A percentile compares a stretch with the other conserved stretches of the same genome.
Evolutionary conservation across 2,888 invertebrate genomes (phyloP).

Genomic region (Synanthedon formicaeformis): DNA sequence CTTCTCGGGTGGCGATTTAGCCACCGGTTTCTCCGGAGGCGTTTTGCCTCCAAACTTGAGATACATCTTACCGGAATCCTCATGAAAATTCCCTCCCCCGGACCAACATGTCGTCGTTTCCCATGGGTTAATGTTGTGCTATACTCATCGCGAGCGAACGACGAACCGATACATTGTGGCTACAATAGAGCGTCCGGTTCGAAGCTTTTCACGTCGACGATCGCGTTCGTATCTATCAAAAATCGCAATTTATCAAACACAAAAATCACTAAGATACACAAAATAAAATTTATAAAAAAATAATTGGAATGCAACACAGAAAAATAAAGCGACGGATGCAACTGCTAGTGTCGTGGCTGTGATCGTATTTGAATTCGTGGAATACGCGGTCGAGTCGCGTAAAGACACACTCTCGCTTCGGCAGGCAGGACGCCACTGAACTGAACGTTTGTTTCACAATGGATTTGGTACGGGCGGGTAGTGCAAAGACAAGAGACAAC

Average conservation of each 20-base stretch:
- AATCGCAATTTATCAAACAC: slow-evolving; percentile 1
- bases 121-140: neutral
- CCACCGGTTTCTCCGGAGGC: slow-evolving; percentile 22
- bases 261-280: slow-evolving; percentile 13
- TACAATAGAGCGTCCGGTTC: slow-evolving; percentile 23
- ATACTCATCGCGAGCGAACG: slow-evolving; percentile 13
- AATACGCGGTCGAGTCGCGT: slow-evolving; percentile 18
- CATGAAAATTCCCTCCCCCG: slow-evolving; percentile 3
- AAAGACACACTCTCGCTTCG: slow-evolving; percentile 28
- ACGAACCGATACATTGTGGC: slow-evolving; percentile 24
- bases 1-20: slow-evolving; percentile 19
- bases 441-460: slow-evolving; percentile 1
- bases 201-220: slow-evolving; percentile 22
- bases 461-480: neutral
- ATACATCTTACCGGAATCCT: slow-evolving; percentile 37
- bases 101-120: neutral
- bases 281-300: slow-evolving; percentile 2
- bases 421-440: slow-evolving; percentile 52
- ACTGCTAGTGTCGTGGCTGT: neutral
- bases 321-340: neutral
- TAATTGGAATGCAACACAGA: neutral
- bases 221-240: slow-evolving; percentile 12
- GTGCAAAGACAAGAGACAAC: slow-evolving; percentile 16
- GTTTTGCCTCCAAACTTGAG: slow-evolving; percentile 54
- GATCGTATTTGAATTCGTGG: slow-evolving; percentile 52